Conservation (phyloP, 2,113 vertebrate genomes). For the Aplodontia rufa region DNA sequence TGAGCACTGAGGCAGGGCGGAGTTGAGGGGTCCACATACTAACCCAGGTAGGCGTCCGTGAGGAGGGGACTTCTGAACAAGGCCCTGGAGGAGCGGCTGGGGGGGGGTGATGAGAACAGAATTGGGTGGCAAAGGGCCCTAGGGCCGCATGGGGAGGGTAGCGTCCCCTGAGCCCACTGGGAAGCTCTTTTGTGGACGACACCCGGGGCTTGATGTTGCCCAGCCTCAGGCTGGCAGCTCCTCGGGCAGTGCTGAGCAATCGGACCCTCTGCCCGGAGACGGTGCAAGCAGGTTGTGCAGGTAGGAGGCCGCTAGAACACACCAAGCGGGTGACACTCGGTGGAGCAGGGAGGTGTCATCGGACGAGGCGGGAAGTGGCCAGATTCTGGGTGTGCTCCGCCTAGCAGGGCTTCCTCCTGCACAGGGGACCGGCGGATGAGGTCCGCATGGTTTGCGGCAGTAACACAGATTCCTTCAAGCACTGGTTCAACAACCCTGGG, state of each 20-base stretch:
- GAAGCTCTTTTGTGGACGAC: neutral
- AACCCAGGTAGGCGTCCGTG: neutral
- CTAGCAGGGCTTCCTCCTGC: neutral
- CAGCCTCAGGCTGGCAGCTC: neutral
- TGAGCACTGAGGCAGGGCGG: accelerated
- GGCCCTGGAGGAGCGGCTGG: neutral
- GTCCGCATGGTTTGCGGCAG: neutral
- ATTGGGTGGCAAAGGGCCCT: too few relatives aligned
- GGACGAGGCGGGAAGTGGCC: neutral
- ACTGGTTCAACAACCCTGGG: neutral
- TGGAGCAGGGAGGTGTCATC: neutral
- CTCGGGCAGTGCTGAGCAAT: neutral
- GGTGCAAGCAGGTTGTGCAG: neutral
- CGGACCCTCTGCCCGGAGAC: neutral
- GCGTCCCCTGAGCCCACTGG: neutral
- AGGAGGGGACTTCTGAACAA: neutral
- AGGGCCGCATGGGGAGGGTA: too few relatives aligned
- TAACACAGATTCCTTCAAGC: neutral
- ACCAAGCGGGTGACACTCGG: neutral
- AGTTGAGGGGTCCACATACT: too few relatives aligned
- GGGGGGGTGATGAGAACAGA: too few relatives aligned
- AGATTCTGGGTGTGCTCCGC: neutral
- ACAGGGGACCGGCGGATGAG: neutral
- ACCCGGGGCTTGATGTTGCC: neutral
- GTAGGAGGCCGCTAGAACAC: neutral